Percentiles rank a stretch among this genome's conserved stretches.
Conservation (phyloP, 2,888 invertebrate species). For the Lasioglossum zephyrum region DNA sequence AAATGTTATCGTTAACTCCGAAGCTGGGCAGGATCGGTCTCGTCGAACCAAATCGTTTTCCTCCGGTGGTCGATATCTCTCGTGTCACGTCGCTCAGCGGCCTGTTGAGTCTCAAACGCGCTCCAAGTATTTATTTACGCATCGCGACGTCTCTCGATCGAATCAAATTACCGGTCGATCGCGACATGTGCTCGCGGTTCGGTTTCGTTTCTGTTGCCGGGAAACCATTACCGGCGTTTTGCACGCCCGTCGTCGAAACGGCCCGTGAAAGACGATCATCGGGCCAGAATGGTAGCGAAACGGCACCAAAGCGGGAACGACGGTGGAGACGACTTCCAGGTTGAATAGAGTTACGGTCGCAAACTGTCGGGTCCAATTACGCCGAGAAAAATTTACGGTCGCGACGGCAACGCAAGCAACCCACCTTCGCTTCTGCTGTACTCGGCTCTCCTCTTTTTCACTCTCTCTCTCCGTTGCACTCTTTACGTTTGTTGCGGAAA, state of each 20-base stretch:
- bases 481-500: slow-evolving; percentile 58
- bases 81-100: not conserved
- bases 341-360: slow-evolving; percentile 11
- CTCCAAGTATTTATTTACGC: slow-evolving; percentile 33
- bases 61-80: slow-evolving; percentile 25
- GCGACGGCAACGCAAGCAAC: slow-evolving; percentile 32
- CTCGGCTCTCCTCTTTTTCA: not conserved
- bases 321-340: slow-evolving; percentile 21
- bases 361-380: slow-evolving; percentile 62
- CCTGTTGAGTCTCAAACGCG: slow-evolving; percentile 19
- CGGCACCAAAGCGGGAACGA: not conserved
- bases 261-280: not conserved
- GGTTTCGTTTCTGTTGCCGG: not conserved
- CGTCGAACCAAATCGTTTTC: slow-evolving; percentile 3
- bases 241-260: not conserved
- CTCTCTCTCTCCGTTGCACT: slow-evolving; percentile 10
- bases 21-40: not conserved
- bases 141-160: not conserved
- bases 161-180: not conserved
- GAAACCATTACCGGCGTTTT: slow-evolving; percentile 1
- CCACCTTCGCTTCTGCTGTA: slow-evolving; percentile 21
- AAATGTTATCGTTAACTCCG: slow-evolving; percentile 27
- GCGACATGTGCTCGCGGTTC: not conserved
- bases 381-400: slow-evolving; percentile 65
- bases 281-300: not conserved